These are phyloP conservation scores for Drosophila atripex DNA, from an alignment of 2,888 invertebrate species.

Conservation along the genomic window DNA sequence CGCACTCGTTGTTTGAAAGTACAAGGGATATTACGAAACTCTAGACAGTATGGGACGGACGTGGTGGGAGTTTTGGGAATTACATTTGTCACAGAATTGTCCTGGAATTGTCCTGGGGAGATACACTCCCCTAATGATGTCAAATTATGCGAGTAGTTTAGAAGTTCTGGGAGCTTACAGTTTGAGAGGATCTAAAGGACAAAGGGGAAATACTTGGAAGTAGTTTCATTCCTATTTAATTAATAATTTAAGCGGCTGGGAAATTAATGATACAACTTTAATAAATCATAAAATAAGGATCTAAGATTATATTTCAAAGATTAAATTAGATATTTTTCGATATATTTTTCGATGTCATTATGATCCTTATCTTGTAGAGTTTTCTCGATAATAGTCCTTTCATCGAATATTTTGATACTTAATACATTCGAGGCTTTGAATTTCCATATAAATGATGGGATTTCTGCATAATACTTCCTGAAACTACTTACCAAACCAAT, in stretches of 20 bases:
- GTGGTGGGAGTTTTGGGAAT: slow-evolving; percentile 8
- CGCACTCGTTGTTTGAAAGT: slow-evolving; percentile 19
- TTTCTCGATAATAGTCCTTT: too few species aligned
- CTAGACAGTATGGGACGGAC: neutral
- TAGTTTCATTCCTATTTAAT: too few species aligned
- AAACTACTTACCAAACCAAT: slow-evolving; percentile 13
- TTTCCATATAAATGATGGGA: neutral
- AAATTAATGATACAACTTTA: too few species aligned
- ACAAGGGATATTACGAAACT: slow-evolving; percentile 32
- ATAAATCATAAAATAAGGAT: too few species aligned
- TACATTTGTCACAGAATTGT: neutral
- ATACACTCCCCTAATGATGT: slow-evolving; percentile 5
- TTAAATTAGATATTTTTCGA: too few species aligned
- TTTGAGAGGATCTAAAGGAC: neutral
- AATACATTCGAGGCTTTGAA: neutral
- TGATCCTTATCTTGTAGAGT: too few species aligned
- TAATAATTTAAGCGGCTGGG: too few species aligned
- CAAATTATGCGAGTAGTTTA: slow-evolving; percentile 3
- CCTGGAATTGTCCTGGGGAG: slow-evolving; percentile 7
- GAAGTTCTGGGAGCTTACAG: neutral
- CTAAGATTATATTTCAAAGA: too few species aligned
- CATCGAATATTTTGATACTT: neutral
- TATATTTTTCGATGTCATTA: too few species aligned
- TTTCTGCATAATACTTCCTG: slow-evolving; percentile 12
- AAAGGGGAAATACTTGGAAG: neutral